A percentile compares a stretch with the other conserved stretches of the same genome.
phyloP scores from a whole-genome alignment of 2,888 invertebrate genomes.

The Zygogramma bicolorata region DNA sequence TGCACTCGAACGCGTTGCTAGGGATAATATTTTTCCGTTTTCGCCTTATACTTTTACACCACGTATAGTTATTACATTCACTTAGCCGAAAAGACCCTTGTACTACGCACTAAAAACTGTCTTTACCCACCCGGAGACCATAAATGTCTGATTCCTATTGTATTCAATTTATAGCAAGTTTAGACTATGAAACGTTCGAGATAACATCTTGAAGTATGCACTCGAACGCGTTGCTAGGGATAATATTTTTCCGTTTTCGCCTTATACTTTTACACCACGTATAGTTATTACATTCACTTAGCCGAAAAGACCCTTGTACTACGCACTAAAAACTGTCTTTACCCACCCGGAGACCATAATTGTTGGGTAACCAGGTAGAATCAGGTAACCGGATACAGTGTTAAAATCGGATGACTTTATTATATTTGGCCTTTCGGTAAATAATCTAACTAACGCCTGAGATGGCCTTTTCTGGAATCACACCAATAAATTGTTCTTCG shows the following conservation, averaged over 20 bases:
- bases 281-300: slow-evolving; percentile 6
- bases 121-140: neutral
- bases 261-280: neutral
- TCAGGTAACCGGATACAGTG: slow-evolving; percentile 40
- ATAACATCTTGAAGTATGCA: no score
- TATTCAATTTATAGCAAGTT: no score
- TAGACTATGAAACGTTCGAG: no score
- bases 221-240: neutral
- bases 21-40: neutral
- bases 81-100: slow-evolving; percentile 3
- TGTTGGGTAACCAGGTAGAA: slow-evolving; percentile 34
- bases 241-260: neutral
- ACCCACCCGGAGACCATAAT: slow-evolving; percentile 14
- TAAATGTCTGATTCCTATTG: no score
- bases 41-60: neutral
- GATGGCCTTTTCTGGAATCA: slow-evolving; percentile 33
- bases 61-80: slow-evolving; percentile 2
- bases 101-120: neutral
- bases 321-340: neutral
- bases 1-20: no score
- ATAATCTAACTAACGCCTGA: slow-evolving; percentile 38
- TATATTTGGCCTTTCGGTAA: slow-evolving; percentile 37
- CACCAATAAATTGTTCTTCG: slow-evolving; percentile 37
- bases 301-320: neutral
- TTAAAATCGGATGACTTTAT: slow-evolving; percentile 40